Conservation (phyloP, 1,140 invertebrate species). For the Zelostemma sp. region DNA sequence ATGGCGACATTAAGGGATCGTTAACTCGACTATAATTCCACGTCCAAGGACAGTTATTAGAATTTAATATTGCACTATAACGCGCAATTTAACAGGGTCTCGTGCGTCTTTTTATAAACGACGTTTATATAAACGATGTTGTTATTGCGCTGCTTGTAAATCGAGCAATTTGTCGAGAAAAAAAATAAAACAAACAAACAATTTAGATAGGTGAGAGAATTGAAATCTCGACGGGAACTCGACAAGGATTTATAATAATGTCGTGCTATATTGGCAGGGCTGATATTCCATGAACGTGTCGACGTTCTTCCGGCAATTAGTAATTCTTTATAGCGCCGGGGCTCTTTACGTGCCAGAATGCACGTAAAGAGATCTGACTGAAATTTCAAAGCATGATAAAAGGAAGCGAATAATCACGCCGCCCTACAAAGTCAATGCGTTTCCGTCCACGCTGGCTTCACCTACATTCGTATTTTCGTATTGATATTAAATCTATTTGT, state of each 20-base stretch:
- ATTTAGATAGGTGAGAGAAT: no score
- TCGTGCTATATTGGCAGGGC: not conserved
- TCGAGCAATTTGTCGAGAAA: not conserved
- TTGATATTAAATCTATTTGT: conserved; percentile 30
- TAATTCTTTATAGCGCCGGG: conserved; percentile 14
- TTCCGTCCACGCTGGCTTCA: not conserved
- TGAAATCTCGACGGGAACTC: no score
- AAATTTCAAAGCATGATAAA: no score
- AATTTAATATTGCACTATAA: conserved; percentile 16
- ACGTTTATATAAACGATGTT: not conserved
- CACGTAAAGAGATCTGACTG: no score
- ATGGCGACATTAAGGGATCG: conserved; percentile 16
- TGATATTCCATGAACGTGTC: conserved; percentile 23
- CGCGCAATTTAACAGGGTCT: not conserved
- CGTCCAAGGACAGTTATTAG: conserved; percentile 4
- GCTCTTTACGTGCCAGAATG: conserved; percentile 31
- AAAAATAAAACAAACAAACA: no score
- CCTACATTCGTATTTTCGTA: not conserved
- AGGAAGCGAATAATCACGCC: conserved; percentile 14
- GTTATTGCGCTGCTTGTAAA: not conserved
- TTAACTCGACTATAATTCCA: conserved; percentile 20
- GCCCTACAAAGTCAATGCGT: not conserved
- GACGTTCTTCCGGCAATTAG: conserved; percentile 23
- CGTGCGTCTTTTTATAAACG: not conserved
- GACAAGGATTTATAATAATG: no score